phyloP scores from a whole-genome alignment of 2,888 invertebrate genomes.

The Eulithis testata region DNA sequence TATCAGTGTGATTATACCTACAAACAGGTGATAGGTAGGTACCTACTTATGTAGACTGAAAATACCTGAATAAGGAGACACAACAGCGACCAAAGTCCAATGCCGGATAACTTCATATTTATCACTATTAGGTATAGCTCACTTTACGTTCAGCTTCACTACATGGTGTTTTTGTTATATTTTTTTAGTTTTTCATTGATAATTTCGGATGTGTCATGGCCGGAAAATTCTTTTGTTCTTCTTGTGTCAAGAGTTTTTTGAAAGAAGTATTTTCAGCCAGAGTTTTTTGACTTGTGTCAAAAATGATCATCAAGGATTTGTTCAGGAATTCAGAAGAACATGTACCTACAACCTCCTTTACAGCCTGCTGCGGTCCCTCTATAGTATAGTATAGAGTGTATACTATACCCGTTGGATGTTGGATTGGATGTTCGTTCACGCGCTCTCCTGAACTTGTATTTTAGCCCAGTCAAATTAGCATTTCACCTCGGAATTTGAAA shows the following conservation, averaged over 20 bases:
- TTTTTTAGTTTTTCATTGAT: constrained; percentile 48
- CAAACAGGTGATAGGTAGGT: not conserved
- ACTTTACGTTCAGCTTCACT: constrained; percentile 41
- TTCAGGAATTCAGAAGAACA: not conserved
- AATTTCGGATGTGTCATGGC: constrained; percentile 63
- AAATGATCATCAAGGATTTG: constrained; percentile 4
- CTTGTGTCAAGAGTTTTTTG: constrained; percentile 47
- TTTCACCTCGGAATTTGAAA: too few relatives aligned
- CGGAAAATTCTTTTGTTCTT: constrained; percentile 69
- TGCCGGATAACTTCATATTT: constrained; percentile 63
- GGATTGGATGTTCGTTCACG: too few relatives aligned
- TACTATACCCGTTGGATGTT: too few relatives aligned
- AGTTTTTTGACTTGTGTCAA: constrained; percentile 38
- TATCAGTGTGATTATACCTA: not conserved
- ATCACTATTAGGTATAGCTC: constrained; percentile 33
- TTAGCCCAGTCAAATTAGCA: too few relatives aligned
- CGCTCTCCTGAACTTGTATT: too few relatives aligned
- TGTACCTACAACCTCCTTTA: too few relatives aligned
- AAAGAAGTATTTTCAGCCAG: constrained; percentile 47
- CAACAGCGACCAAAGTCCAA: constrained; percentile 64
- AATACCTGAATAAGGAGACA: constrained; percentile 67
- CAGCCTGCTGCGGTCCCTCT: too few relatives aligned
- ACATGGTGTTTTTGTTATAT: constrained; percentile 55
- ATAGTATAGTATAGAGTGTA: too few relatives aligned
- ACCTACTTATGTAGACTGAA: too few relatives aligned